A percentile compares a stretch with the other conserved stretches of the same genome.
Conservation (phyloP, 2,797 vertebrate species). For the Tenualosa thibaudeaui region DNA sequence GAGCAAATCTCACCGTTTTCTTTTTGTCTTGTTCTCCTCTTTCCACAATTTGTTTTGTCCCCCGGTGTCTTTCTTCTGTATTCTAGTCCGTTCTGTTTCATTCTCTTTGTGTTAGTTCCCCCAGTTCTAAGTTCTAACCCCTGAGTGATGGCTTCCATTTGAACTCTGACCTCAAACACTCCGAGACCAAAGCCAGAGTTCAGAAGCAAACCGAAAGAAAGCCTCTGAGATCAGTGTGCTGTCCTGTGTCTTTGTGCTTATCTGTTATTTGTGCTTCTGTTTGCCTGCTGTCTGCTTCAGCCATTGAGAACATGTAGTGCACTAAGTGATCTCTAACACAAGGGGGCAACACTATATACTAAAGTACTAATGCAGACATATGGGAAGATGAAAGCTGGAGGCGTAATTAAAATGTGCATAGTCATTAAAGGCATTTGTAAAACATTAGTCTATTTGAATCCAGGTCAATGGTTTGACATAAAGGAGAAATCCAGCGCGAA, state of each 20-base stretch:
- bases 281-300: conserved; percentile 1
- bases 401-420: neutral
- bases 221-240: neutral
- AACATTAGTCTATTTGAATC: neutral
- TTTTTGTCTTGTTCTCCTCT: conserved; percentile 55
- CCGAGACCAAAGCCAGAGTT: conserved; percentile 41
- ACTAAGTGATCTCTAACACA: neutral
- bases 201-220: conserved; percentile 31
- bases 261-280: neutral
- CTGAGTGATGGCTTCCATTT: conserved; percentile 47
- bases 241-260: neutral
- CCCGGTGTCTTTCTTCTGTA: conserved; percentile 46
- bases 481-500: too few species aligned
- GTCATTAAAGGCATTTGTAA: neutral
- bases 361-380: neutral
- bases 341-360: neutral
- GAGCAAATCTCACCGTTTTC: conserved; percentile 65
- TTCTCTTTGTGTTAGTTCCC: conserved; percentile 26
- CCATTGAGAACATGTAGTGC: conserved; percentile 8
- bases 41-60: conserved; percentile 38
- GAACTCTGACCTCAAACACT: conserved; percentile 71
- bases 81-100: conserved; percentile 29
- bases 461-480: neutral
- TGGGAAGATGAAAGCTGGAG: neutral
- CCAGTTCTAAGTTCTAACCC: neutral